These are phyloP conservation scores for Buceros bicornis DNA, from an alignment of 2,797 vertebrate genomes.

Conservation along the genomic window DNA sequence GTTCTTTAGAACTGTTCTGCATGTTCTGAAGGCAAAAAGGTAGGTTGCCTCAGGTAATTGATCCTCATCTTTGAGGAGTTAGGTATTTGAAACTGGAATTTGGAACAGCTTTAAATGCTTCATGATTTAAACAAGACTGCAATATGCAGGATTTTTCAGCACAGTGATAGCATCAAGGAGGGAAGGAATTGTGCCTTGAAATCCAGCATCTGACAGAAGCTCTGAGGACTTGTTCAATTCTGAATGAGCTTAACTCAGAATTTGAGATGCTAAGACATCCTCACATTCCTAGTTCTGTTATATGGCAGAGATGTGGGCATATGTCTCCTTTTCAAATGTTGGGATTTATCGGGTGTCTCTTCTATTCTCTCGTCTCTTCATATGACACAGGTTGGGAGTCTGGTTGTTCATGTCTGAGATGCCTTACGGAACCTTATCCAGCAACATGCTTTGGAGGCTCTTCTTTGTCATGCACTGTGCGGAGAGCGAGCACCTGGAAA, in stretches of 20 bases:
- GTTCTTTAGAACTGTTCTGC: constrained; percentile 92
- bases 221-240: not conserved
- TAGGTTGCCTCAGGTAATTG: constrained; percentile 13
- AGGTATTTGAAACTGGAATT: not conserved
- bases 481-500: constrained; percentile 85
- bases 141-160: not conserved
- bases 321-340: not conserved
- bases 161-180: not conserved
- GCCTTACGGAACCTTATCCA: constrained; percentile 95
- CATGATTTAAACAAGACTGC: not conserved
- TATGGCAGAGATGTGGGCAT: not conserved
- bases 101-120: not conserved
- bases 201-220: not conserved
- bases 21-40: constrained; percentile 97
- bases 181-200: not conserved
- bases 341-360: not conserved
- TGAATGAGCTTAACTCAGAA: not conserved
- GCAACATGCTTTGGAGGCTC: constrained; percentile 94
- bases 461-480: constrained; percentile 94
- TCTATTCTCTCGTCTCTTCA: not conserved
- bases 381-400: constrained; percentile 89
- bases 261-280: not conserved
- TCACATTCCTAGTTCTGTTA: not conserved
- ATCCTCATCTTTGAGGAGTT: not conserved
- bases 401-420: constrained; percentile 99